Percentiles rank a stretch among this genome's conserved stretches.
These are phyloP conservation scores for Bruchidius siliquastri DNA, from an alignment of 2,888 invertebrate genomes.

Conservation along the genomic window DNA sequence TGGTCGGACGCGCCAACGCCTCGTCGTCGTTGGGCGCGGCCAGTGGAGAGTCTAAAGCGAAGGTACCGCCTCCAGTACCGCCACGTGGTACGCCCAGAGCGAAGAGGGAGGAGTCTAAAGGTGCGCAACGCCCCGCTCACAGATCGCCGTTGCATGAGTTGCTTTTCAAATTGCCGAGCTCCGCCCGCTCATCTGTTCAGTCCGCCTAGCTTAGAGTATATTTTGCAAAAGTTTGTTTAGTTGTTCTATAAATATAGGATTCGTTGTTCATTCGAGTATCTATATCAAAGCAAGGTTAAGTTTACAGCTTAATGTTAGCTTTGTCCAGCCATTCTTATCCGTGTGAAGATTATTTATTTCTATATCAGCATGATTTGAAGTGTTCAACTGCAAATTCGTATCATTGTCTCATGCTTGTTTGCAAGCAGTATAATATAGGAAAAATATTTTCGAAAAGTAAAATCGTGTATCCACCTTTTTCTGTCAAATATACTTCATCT, in stretches of 20 bases:
- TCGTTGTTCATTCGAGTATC: too few relatives aligned
- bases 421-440: too few relatives aligned
- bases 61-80: conserved; percentile 84
- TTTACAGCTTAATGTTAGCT: too few relatives aligned
- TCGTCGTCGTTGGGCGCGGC: conserved; percentile 24
- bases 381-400: too few relatives aligned
- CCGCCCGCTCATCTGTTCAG: conserved; percentile 8
- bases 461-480: too few relatives aligned
- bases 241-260: not conserved
- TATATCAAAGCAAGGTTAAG: too few relatives aligned
- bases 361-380: too few relatives aligned
- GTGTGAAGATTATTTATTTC: too few relatives aligned
- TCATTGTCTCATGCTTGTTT: too few relatives aligned
- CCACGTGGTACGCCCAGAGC: conserved; percentile 74
- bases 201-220: conserved; percentile 1
- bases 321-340: too few relatives aligned
- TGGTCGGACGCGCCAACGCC: conserved; percentile 62
- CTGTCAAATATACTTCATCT: too few relatives aligned
- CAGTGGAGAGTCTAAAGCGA: conserved; percentile 51
- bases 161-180: conserved; percentile 8
- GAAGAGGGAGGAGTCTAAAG: conserved; percentile 51
- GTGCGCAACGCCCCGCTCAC: conserved; percentile 29
- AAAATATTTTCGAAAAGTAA: too few relatives aligned
- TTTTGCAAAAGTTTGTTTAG: conserved; percentile 1
- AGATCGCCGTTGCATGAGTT: conserved; percentile 6